Evolutionary conservation across 1,140 invertebrate species (phyloP).

Genomic region (Drosophila bipectinata): DNA sequence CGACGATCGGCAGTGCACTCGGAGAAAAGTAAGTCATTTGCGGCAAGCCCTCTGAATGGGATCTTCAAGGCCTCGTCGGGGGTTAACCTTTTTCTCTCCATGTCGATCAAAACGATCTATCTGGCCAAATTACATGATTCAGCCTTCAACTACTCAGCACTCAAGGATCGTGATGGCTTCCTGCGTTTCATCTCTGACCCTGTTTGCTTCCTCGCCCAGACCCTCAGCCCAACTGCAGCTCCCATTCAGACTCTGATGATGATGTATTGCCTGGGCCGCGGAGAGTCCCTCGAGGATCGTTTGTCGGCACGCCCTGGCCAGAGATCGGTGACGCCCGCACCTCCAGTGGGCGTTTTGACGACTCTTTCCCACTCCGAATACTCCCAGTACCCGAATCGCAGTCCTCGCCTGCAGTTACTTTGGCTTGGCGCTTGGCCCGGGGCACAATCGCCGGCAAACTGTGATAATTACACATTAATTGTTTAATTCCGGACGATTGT

Average conservation of each 20-base stretch:
- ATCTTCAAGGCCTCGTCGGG: neutral
- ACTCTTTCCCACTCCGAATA: constrained; percentile 36
- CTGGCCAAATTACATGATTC: constrained; percentile 57
- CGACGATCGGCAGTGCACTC: constrained; percentile 13
- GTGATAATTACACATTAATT: constrained; percentile 81
- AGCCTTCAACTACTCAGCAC: constrained; percentile 63
- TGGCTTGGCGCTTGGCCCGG: constrained; percentile 44
- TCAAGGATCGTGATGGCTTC: constrained; percentile 35
- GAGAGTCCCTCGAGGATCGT: constrained; percentile 49
- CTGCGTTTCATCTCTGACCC: neutral
- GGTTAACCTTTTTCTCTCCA: neutral
- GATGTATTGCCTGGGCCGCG: constrained; percentile 60
- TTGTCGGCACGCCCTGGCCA: constrained; percentile 58
- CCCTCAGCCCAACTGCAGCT: neutral
- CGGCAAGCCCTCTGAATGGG: neutral
- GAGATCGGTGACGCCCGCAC: constrained; percentile 50
- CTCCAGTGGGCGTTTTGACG: constrained; percentile 70
- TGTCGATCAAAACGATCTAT: constrained; percentile 11
- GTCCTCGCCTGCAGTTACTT: constrained; percentile 20
- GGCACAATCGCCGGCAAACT: constrained; percentile 64
- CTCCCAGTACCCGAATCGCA: constrained; percentile 4
- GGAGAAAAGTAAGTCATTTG: constrained; percentile 1
- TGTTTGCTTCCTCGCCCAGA: constrained; percentile 1
- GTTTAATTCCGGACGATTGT: constrained; percentile 70
- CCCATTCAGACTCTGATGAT: constrained; percentile 49